A percentile compares a stretch with the other conserved stretches of the same genome.
phyloP scores from a whole-genome alignment of 1,140 invertebrate genomes.

The Scaptodrosophila lebanonensis region DNA sequence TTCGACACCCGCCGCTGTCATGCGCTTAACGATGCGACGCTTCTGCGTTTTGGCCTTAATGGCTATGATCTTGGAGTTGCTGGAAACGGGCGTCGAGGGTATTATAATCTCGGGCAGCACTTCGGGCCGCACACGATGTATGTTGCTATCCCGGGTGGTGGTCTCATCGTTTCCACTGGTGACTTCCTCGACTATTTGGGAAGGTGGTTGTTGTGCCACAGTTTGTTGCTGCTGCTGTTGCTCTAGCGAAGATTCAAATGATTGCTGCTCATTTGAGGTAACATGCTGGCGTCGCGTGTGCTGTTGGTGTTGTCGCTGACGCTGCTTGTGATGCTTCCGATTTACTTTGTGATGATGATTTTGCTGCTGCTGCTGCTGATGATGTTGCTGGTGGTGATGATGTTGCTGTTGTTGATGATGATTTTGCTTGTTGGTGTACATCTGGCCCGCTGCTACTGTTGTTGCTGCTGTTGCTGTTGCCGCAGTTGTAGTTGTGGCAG shows the following conservation, averaged over 20 bases:
- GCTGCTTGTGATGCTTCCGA: constrained; percentile 36
- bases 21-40: constrained; percentile 37
- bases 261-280: constrained; percentile 58
- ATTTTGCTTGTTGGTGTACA: too few species aligned
- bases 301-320: constrained; percentile 39
- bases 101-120: constrained; percentile 59
- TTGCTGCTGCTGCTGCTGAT: constrained; percentile 37
- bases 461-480: neutral
- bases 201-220: constrained; percentile 38
- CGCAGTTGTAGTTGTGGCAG: constrained; percentile 3
- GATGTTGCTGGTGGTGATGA: constrained; percentile 17
- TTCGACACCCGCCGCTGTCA: constrained; percentile 47
- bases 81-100: constrained; percentile 64
- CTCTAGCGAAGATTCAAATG: too few species aligned
- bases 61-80: constrained; percentile 76
- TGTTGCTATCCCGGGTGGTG: constrained; percentile 69
- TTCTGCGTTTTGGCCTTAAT: constrained; percentile 69
- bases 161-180: constrained; percentile 43
- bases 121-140: constrained; percentile 71
- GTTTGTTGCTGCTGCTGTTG: too few species aligned
- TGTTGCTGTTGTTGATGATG: constrained; percentile 27
- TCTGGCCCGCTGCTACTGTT: constrained; percentile 7
- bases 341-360: constrained; percentile 55
- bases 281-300: constrained; percentile 52
- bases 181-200: neutral